Base-by-base conservation (phyloP, 1,140 invertebrate species). In the Antheraea mylitta region DNA sequence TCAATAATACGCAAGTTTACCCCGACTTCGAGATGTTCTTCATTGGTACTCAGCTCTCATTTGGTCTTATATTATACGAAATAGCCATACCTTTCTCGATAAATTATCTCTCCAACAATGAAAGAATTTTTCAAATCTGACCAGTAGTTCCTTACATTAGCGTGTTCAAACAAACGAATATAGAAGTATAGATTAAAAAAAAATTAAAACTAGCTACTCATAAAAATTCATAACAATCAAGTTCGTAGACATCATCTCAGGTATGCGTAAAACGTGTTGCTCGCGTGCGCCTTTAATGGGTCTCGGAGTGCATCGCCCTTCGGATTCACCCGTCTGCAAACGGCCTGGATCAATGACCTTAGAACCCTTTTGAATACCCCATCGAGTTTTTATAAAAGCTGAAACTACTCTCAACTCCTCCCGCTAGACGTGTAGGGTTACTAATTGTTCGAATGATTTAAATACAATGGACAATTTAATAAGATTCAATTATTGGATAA, bases 271-370 rank as follows among this genome's bases (percentile, higher is more conserved):
- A 64, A 36, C 45, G 45, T 53, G 22, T 30, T 30, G 45, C 45
- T 53, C 45, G 45, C 45, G 30, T 61, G 18, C 30, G 18, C 38
- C 10, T 38, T 45, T 64, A 81, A 77, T 76, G 76, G 58, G 63
- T 53, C 45, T 53, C 60, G 11, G 75, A 74, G 83, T 78, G 76
- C 86, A 81, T 83, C 81, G 85, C 83, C 83, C 85, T 81, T 69
- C 69, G 75, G 67, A 76, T 79, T 81, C 80, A 78, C 78, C 73
- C 74, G 77, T 64, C 75, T 75, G 71, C 58, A 64, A 80, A 76
- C 73, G 85, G 75, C 69, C 65, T 76, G 81, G 87, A 83, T 72
- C 86, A 86, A 81, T 82, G 84, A 89, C 86, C 87, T 75, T 74
- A 79, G 84, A 7, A 79, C 85, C 81, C 83, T 81, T 71, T 75